Percentiles rank a stretch among this genome's conserved stretches.
Evolutionary conservation across 1,140 invertebrate genomes (phyloP).

Genomic region (Arion vulgaris): DNA sequence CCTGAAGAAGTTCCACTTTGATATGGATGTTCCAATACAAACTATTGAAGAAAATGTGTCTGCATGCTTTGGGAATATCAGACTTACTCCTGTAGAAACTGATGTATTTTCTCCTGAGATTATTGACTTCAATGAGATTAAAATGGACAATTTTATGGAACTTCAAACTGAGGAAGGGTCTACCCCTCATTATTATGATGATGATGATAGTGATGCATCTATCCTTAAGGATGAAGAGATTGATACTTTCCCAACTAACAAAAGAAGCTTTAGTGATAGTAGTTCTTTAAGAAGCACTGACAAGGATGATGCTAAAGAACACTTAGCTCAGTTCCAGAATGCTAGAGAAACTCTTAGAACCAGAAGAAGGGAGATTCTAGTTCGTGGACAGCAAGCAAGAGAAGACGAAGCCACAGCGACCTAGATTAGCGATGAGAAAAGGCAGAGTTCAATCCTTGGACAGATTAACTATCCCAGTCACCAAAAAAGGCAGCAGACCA

Average conservation of each 20-base stretch:
- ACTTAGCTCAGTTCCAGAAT: conserved; percentile 32
- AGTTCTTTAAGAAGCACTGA: background rate
- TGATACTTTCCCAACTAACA: background rate
- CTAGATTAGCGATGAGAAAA: background rate
- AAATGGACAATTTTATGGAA: background rate
- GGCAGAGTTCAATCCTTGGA: conserved; percentile 32
- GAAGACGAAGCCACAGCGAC: background rate
- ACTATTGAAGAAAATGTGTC: conserved; percentile 38
- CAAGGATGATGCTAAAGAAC: background rate
- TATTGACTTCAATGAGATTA: conserved; percentile 24
- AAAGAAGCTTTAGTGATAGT: conserved; percentile 19
- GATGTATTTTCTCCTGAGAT: conserved; percentile 42
- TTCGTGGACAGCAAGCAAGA: conserved; percentile 14
- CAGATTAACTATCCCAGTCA: background rate
- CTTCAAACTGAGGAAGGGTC: background rate
- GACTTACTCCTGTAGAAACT: background rate
- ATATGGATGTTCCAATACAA: conserved; percentile 11
- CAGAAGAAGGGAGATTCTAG: conserved; percentile 29
- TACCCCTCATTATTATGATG: conserved; percentile 6
- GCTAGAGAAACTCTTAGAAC: conserved; percentile 27
- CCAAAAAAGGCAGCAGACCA: background rate
- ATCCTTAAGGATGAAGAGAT: conserved; percentile 11
- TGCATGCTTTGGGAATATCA: conserved; percentile 43
- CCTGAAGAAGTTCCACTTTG: conserved; percentile 26
- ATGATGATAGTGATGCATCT: background rate